Evolutionary conservation across 1,140 invertebrate genomes (phyloP), one percentile per base, ranked within the genome.

Genomic region (Lamellibrachia luymesi): DNA sequence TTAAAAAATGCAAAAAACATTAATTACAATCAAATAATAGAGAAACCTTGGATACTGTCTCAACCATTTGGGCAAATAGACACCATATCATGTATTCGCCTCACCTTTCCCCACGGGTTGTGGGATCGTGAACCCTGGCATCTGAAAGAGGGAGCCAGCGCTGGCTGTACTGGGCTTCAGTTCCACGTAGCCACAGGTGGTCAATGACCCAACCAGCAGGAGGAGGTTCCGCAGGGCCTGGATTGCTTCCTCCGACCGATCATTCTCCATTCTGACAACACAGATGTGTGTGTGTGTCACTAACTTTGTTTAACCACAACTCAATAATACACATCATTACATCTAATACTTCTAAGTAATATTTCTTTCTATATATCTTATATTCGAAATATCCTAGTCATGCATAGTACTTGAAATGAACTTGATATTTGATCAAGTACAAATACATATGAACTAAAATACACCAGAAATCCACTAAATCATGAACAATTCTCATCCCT

Each of bases 131-230:
- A 99, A 99, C 6, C 98, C 98, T 94, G 98, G 98, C 96, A 99
- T 97, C 96, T 99, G 98, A 96, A 99, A 99, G 38, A 99, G 97
- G 38, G 98, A 98, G 90, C 98, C 98, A 0, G 92, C 92, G 52
- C 98, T 98, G 51, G 96, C 96, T 52, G 96, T 95, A 90, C 95
- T 96, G 25, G 97, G 97, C 94, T 97, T 97, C 90, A 99, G 96
- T 96, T 99, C 98, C 6, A 97, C 98, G 95, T 98, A 98, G 90
- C 98, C 98, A 96, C 98, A 99, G 96, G 98, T 98, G 95, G 98
- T 98, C 51, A 99, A 97, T 27, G 98, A 99, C 10, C 98, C 98
- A 93, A 99, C 97, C 97, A 99, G 98, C 90, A 99, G 96, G 2
- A 99, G 98, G 93, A 99, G 97, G 97, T 99, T 99, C 93, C 98